phyloP scores from a whole-genome alignment of 2,797 vertebrate species.

The Ibycter americanus region DNA sequence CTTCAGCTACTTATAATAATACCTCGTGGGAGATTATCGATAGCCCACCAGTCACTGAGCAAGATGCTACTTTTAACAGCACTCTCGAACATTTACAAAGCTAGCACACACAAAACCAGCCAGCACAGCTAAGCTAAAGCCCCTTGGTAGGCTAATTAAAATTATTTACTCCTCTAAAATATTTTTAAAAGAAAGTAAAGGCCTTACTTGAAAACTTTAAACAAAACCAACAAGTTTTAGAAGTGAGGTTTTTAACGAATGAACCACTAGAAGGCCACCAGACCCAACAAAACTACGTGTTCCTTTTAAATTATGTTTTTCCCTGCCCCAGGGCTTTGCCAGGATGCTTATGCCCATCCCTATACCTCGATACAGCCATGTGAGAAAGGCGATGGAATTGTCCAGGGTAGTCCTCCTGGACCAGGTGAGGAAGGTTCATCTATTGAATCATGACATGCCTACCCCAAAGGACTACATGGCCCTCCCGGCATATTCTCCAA shows the following conservation, averaged over 20 bases:
- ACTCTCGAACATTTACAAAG: neutral
- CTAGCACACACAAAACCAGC: neutral
- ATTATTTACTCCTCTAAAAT: neutral
- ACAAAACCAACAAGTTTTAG: neutral
- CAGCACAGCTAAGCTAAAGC: neutral
- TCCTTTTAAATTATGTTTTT: neutral
- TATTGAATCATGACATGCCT: neutral
- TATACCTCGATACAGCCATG: neutral
- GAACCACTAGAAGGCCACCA: neutral
- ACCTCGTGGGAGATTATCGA: neutral
- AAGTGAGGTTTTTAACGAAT: neutral
- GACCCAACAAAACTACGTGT: neutral
- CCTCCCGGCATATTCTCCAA: neutral
- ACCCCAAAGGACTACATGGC: neutral
- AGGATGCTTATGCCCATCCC: neutral
- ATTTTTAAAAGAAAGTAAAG: neutral
- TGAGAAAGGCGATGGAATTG: neutral
- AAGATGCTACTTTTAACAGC: neutral
- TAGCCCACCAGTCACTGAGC: neutral
- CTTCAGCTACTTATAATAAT: neutral
- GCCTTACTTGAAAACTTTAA: neutral
- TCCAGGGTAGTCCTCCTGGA: neutral
- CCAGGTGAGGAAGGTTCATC: neutral
- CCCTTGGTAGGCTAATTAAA: neutral
- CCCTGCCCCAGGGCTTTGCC: neutral